Evolutionary conservation across 2,888 invertebrate genomes (phyloP), one percentile per base, ranked within the genome.

Genomic region (Lycophotia porphyrea): DNA sequence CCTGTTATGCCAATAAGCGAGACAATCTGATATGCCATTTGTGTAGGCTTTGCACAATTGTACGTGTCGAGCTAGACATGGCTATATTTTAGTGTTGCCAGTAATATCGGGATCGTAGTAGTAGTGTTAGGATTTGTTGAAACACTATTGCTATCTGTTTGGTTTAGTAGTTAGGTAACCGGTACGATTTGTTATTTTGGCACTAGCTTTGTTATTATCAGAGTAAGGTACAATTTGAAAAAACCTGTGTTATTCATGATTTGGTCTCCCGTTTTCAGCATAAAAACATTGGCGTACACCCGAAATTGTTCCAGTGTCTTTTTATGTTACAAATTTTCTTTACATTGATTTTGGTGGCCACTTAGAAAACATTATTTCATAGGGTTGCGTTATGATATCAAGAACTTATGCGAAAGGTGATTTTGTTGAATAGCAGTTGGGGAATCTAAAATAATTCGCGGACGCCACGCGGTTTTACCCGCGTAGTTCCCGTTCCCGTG

Each of bases 1-100:
- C 70, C 64, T 69, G 87, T 79, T 84, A 71, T 86, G 82, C 87
- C 88, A 90, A 90, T 90, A 89, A 86, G 83, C 82, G 84, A 84
- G 76, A 81, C 87, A 81, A 87, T 89, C 85, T 78, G 84, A 86
- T 87, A 80, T 87, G 85, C 87, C 82, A 85, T 88, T 84, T 86
- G 85, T 87, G 88, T 89, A 84, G 86, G 84, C 79, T 84, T 82
- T 81, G 88, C 85, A 84, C 87, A 86, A 85, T 78, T 76, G 77
- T 78, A 81, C 69, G 81, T 82, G 78, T 82, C 71, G 76, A 27
- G 47, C 61, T 73, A 76, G 77, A 77, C 76, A 60, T 64, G 60
- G 44, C 65, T 74, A 65, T 80, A 74, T 81, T 75, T 78, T 55
- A 71, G 71, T 78, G 71, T 68, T 67, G 31, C 61, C 60, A 70